Base-by-base conservation (phyloP, 2,888 invertebrate genomes). In the Pyrgus malvae region DNA sequence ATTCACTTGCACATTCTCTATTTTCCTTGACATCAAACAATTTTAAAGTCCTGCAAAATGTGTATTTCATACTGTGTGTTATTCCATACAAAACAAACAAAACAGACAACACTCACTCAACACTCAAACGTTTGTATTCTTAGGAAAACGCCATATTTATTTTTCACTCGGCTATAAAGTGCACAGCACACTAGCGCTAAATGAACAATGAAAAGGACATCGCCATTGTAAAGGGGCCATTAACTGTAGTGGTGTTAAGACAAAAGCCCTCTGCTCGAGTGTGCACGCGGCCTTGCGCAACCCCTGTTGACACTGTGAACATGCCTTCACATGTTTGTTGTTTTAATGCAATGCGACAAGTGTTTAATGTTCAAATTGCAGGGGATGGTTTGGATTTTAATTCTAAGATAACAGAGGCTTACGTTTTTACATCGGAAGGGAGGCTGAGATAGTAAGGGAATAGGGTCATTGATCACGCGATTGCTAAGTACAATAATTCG, bases 141-240 rank as follows among this genome's bases (percentile, higher is more conserved):
- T 14, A 38, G 19, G 41, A 5, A 41, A 27, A 35, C 35, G 23
- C 35, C 49, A 49, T 50, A 42, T 50, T 50, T 50, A 50, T 35
- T 35, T 35, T 35, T 50, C 50, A 42, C 50, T 50, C 25, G 17
- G 33, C 23, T 19, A 41, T 50, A 35, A 37, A 55, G 57, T 44
- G 58, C 37, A 14, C 31, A 21, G 41, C 50, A 50, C 49, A 50
- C 49, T 33, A 40, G 16, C 51, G 19, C 51, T 37, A 51, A 61
- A 61, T 53, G 58, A 50, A 21, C 58, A 58, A 49, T 54, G 51
- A 51, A 58, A 58, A 59, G 59, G 55, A 58, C 59, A 56, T 56
- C 55, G 50, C 46, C 37, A 23, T 42, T 50, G 16, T 42, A 41
- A 35, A 14, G 49, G 12, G 29, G 40, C 63, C 60, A 61, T 60